Evolutionary conservation across 2,113 vertebrate genomes (phyloP).

Genomic region (Lucifuga dentata): DNA sequence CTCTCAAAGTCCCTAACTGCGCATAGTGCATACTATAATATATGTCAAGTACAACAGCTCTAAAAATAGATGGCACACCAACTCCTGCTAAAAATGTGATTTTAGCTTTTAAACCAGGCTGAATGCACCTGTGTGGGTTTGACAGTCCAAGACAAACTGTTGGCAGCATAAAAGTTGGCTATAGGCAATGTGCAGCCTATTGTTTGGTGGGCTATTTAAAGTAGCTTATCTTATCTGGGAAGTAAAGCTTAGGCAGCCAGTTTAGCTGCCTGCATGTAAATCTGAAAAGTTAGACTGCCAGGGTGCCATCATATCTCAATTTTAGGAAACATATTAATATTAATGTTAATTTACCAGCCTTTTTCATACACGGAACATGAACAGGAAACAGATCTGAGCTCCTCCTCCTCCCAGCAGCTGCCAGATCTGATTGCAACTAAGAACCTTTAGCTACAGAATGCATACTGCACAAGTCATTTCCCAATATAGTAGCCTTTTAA

Average conservation of each 20-base stretch:
- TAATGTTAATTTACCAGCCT: no score
- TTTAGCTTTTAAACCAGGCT: background rate
- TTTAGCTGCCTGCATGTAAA: background rate
- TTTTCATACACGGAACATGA: background rate
- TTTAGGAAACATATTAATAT: background rate
- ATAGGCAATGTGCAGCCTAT: background rate
- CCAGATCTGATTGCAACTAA: conserved; percentile 57
- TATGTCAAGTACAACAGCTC: conserved; percentile 54
- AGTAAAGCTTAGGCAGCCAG: background rate
- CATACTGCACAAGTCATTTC: conserved; percentile 31
- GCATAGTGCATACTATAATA: conserved; percentile 26
- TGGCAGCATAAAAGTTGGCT: background rate
- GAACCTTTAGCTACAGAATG: conserved; percentile 37
- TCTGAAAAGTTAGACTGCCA: background rate
- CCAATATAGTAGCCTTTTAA: conserved; percentile 28
- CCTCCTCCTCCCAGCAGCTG: no score
- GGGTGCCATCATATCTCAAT: background rate
- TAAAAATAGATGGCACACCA: conserved; percentile 45
- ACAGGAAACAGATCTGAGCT: conserved; percentile 66
- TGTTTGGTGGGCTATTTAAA: background rate
- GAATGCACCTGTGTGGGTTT: background rate
- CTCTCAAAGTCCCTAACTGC: conserved; percentile 53
- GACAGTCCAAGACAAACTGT: background rate
- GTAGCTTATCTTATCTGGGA: conserved; percentile 7
- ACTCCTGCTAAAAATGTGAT: background rate